Conservation (phyloP, 2,888 invertebrate genomes). For the Platycheirus rosarum region DNA sequence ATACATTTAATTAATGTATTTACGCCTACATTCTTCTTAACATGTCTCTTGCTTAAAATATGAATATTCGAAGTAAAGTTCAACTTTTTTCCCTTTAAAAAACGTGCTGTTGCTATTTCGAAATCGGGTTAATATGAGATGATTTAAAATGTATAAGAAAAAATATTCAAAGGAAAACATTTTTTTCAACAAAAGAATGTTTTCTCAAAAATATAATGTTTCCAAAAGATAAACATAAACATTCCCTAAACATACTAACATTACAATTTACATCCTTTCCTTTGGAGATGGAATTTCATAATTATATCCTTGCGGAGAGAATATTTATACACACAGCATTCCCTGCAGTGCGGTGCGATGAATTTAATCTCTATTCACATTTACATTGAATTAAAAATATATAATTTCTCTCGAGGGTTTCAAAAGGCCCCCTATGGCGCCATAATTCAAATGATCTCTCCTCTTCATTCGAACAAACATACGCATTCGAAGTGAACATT, state of each 20-base stretch:
- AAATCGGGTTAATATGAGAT: neutral
- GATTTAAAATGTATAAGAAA: neutral
- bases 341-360: constrained; percentile 32
- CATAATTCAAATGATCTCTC: constrained; percentile 56
- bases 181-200: neutral
- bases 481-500: constrained; percentile 47
- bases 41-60: too few species aligned
- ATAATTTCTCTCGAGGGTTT: constrained; percentile 47
- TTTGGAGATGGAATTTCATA: constrained; percentile 1
- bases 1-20: too few species aligned
- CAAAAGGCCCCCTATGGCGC: constrained; percentile 23
- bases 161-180: neutral
- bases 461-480: constrained; percentile 25
- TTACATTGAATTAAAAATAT: constrained; percentile 45
- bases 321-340: neutral
- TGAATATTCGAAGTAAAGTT: too few species aligned
- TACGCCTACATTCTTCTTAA: too few species aligned
- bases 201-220: neutral
- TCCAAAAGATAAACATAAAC: neutral
- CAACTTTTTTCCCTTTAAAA: too few species aligned
- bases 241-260: neutral
- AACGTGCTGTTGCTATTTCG: too few species aligned
- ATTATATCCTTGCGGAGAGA: constrained; percentile 16
- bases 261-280: neutral
- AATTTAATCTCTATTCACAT: constrained; percentile 59